Evolutionary conservation across 2,888 invertebrate species (phyloP).

Genomic region (Amphipoea oculea): DNA sequence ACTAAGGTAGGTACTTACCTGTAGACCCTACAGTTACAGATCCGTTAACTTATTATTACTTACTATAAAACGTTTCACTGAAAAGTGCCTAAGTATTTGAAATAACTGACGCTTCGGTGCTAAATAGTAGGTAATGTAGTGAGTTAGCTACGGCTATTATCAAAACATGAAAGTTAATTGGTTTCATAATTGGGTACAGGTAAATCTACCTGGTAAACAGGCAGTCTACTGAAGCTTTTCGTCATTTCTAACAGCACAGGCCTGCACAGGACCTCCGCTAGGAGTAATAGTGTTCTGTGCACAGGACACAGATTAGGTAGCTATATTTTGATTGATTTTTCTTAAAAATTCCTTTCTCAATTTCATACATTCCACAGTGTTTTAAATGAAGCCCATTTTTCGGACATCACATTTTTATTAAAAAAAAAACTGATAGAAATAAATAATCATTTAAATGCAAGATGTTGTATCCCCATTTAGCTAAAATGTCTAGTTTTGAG

Average conservation of each 20-base stretch:
- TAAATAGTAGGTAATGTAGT: background rate
- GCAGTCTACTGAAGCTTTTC: background rate
- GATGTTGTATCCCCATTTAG: no score
- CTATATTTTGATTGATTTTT: background rate
- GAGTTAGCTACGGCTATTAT: background rate
- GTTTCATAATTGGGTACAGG: background rate
- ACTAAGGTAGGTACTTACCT: constrained; percentile 6
- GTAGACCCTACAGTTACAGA: background rate
- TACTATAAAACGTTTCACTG: background rate
- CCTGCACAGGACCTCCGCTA: no score
- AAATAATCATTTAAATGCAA: no score
- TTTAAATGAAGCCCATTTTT: no score
- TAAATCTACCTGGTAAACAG: background rate
- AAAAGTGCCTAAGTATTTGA: background rate
- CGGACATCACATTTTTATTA: no score
- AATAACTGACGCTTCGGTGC: background rate
- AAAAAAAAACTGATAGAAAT: no score
- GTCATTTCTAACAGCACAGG: background rate
- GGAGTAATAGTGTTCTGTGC: no score
- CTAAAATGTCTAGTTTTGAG: no score
- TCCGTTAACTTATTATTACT: background rate
- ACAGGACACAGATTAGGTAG: background rate
- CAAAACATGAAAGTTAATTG: constrained; percentile 35
- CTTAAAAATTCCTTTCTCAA: background rate
- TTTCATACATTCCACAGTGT: background rate